Conservation (phyloP, 2,888 invertebrate species). For the Apodemia mormo region DNA sequence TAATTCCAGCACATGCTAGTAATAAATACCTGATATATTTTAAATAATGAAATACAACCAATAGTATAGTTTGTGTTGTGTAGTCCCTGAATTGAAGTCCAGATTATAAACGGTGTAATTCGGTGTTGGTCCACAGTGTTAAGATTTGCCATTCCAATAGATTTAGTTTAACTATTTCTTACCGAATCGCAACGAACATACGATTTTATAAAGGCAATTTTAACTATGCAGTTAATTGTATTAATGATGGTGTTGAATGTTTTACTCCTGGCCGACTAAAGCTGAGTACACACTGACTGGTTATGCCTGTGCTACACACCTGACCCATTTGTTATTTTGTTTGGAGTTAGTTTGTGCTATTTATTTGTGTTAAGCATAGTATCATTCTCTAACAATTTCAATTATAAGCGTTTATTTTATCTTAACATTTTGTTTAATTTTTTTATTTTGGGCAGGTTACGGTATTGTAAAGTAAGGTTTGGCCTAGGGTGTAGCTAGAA, state of each 20-base stretch:
- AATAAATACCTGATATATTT: conserved; percentile 40
- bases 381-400: conserved; percentile 67
- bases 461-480: conserved; percentile 81
- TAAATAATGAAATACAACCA: conserved; percentile 36
- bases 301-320: conserved; percentile 39
- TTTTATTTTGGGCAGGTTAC: conserved; percentile 79
- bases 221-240: background rate
- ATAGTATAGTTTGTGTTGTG: conserved; percentile 67
- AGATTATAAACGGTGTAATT: conserved; percentile 33
- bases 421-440: conserved; percentile 58
- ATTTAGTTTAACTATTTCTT: conserved; percentile 11
- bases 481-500: conserved; percentile 81
- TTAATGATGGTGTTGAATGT: conserved; percentile 3
- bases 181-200: background rate
- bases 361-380: conserved; percentile 69
- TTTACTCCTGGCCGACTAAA: conserved; percentile 15
- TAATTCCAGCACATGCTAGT: background rate
- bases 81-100: conserved; percentile 59
- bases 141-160: conserved; percentile 16
- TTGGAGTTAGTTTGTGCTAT: conserved; percentile 53
- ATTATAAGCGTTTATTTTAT: conserved; percentile 63
- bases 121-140: conserved; percentile 30
- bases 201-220: conserved; percentile 10
- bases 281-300: conserved; percentile 7
- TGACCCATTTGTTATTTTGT: conserved; percentile 57